These are phyloP conservation scores for Antedon bifida DNA, from an alignment of 35 echinoderm and acorn worm species.

Conservation along the genomic window DNA sequence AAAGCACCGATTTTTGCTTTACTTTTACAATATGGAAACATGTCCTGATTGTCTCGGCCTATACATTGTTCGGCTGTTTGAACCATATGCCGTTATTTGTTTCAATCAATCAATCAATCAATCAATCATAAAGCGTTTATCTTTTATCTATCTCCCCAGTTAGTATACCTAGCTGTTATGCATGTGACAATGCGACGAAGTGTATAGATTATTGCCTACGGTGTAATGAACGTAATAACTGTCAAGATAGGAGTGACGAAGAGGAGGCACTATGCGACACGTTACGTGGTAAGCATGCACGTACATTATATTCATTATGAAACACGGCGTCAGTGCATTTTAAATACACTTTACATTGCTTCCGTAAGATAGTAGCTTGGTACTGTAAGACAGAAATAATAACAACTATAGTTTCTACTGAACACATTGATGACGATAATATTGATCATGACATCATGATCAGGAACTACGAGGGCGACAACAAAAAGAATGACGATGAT, in stretches of 20 bases:
- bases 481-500: not conserved
- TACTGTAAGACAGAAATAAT: too few species aligned
- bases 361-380: too few species aligned
- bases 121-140: too few species aligned
- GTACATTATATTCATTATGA: not conserved
- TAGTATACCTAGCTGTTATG: not conserved
- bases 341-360: too few species aligned
- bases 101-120: too few species aligned
- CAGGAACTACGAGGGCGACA: not conserved
- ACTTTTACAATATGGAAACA: too few species aligned
- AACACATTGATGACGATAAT: not conserved
- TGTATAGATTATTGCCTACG: not conserved
- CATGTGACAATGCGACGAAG: not conserved
- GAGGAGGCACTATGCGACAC: not conserved
- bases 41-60: too few species aligned
- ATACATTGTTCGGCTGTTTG: too few species aligned
- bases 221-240: not conserved
- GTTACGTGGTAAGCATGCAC: not conserved
- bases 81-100: too few species aligned
- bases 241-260: not conserved
- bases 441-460: not conserved
- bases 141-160: not conserved
- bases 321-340: too few species aligned
- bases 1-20: too few species aligned
- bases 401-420: too few species aligned